A percentile compares a stretch with the other conserved stretches of the same genome.
phyloP scores from a whole-genome alignment of 2,113 vertebrate species.

The Seriola rivoliana region DNA sequence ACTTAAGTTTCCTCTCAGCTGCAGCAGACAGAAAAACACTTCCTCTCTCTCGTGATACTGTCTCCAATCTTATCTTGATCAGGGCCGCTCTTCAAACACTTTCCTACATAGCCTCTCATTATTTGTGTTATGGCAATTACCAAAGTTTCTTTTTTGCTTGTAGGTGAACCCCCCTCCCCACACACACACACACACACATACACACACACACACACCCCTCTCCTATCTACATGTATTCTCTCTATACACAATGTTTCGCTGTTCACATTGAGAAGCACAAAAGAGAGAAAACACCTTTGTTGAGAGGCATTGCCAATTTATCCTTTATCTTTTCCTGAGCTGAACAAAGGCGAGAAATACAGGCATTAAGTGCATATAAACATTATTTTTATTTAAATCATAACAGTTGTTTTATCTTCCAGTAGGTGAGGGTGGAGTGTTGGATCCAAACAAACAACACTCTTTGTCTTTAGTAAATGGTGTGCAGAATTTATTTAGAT shows the following conservation, averaged over 20 bases:
- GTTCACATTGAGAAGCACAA: conserved; percentile 62
- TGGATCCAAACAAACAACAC: conserved; percentile 18
- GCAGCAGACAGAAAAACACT: conserved; percentile 72
- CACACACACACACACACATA: too few species aligned
- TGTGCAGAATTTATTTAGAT: conserved; percentile 11
- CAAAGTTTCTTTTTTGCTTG: conserved; percentile 76
- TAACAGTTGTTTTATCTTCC: conserved; percentile 36
- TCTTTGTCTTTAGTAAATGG: conserved; percentile 10
- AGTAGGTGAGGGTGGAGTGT: conserved; percentile 11
- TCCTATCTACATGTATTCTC: conserved; percentile 60
- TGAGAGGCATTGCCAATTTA: conserved; percentile 67
- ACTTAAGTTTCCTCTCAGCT: conserved; percentile 70
- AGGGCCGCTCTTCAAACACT: conserved; percentile 81
- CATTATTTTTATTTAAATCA: conserved; percentile 48
- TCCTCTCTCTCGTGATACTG: conserved; percentile 71
- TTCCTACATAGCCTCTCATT: conserved; percentile 78
- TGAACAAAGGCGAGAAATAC: conserved; percentile 57
- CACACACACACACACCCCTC: background rate
- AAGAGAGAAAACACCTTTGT: conserved; percentile 73
- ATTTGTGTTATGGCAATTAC: conserved; percentile 83
- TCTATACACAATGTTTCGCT: conserved; percentile 57
- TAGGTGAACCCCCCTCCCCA: conserved; percentile 71
- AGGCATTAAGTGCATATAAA: conserved; percentile 45
- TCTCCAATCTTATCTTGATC: conserved; percentile 86
- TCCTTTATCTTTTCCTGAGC: conserved; percentile 60